phyloP scores from a whole-genome alignment of 2,888 invertebrate species.

The Pinctada fucata region DNA sequence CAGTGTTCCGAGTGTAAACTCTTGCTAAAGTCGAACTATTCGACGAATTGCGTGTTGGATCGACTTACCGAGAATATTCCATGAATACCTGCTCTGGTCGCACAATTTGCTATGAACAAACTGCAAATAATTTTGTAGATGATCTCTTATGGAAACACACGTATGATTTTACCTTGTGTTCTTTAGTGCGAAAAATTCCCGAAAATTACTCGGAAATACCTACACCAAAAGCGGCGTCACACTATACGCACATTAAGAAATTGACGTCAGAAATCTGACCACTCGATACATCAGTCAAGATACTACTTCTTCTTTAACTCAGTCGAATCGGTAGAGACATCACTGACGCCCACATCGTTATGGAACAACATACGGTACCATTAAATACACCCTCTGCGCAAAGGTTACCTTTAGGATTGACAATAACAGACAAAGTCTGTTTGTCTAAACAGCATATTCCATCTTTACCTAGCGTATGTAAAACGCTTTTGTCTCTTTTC shows the following conservation, averaged over 20 bases:
- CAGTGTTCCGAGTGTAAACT: conserved; percentile 40
- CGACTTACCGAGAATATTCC: no score
- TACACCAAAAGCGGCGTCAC: conserved; percentile 15
- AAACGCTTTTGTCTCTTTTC: not conserved
- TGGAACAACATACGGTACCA: no score
- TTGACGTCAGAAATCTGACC: conserved; percentile 22
- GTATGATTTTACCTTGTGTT: conserved; percentile 14
- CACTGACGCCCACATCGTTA: no score
- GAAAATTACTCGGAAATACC: conserved; percentile 33
- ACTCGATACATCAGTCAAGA: conserved; percentile 28
- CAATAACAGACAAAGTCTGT: no score
- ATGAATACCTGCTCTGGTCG: no score
- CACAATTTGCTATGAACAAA: no score
- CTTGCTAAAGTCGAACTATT: conserved; percentile 17
- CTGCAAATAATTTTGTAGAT: conserved; percentile 20
- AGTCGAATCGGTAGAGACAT: conserved; percentile 42
- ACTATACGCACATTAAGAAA: conserved; percentile 31
- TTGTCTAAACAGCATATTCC: conserved; percentile 10
- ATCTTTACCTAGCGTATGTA: not conserved
- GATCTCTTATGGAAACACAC: conserved; percentile 27
- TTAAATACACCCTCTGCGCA: no score
- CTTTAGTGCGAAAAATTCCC: conserved; percentile 40
- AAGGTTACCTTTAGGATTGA: no score
- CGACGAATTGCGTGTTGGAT: not conserved
- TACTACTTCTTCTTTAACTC: conserved; percentile 32